These are phyloP conservation scores for Drosophila prosaltans DNA, from an alignment of 1,140 invertebrate species.

Conservation along the genomic window DNA sequence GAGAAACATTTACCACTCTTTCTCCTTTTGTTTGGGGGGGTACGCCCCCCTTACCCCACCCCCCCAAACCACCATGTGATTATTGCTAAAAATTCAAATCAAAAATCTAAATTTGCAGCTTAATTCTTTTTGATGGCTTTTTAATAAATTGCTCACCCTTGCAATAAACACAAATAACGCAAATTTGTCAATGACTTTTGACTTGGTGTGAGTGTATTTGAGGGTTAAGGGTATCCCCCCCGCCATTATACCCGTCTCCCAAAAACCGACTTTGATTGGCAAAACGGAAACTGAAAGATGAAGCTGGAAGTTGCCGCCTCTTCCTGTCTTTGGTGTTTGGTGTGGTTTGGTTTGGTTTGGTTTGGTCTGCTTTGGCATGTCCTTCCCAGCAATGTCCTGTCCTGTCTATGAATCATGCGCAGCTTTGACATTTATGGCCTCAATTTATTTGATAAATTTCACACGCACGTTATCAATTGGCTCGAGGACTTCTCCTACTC, in stretches of 20 bases:
- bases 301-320: constrained; percentile 38
- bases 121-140: constrained; percentile 44
- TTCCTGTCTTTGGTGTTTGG: background rate
- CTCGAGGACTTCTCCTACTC: constrained; percentile 29
- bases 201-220: constrained; percentile 41
- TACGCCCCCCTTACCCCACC: background rate
- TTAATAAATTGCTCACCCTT: constrained; percentile 50
- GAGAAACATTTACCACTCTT: background rate
- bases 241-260: too few relatives aligned
- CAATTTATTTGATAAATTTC: constrained; percentile 82
- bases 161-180: constrained; percentile 26
- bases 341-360: background rate
- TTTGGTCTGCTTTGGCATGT: background rate
- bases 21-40: too few relatives aligned
- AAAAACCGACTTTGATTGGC: constrained; percentile 37
- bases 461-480: constrained; percentile 81
- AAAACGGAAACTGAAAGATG: constrained; percentile 58
- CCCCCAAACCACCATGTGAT: constrained; percentile 21
- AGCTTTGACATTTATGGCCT: constrained; percentile 78
- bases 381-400: constrained; percentile 2
- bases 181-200: constrained; percentile 63
- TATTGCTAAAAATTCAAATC: constrained; percentile 48
- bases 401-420: constrained; percentile 72
- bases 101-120: constrained; percentile 32
- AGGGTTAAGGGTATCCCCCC: background rate